These are phyloP conservation scores for Tretioscincus oriximinensis DNA, from an alignment of 2,113 vertebrate genomes.

Conservation along the genomic window DNA sequence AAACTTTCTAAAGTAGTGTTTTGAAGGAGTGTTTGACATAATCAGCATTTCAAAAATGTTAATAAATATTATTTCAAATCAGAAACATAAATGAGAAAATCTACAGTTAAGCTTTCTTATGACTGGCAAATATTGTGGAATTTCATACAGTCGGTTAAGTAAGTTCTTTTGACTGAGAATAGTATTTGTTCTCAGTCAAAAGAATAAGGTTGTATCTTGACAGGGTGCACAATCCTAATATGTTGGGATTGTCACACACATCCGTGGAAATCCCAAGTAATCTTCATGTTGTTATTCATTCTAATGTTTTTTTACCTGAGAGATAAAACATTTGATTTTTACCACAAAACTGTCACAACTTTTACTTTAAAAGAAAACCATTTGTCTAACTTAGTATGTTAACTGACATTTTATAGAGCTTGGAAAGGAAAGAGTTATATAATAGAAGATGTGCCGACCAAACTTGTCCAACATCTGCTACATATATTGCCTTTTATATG, in stretches of 20 bases:
- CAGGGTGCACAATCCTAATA: too few species aligned
- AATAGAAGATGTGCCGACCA: neutral
- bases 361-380: neutral
- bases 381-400: neutral
- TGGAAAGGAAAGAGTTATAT: neutral
- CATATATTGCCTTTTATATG: conserved; percentile 7
- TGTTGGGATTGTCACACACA: too few species aligned
- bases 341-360: neutral
- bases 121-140: neutral
- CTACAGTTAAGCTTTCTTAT: neutral
- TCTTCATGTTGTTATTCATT: neutral
- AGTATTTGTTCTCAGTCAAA: too few species aligned
- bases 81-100: neutral
- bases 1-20: neutral
- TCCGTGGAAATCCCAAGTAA: too few species aligned
- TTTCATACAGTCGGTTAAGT: neutral
- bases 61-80: neutral
- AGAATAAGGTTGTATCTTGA: neutral
- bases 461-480: neutral
- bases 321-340: neutral
- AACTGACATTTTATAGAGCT: neutral
- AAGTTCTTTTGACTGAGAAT: too few species aligned
- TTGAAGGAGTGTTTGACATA: neutral
- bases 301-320: neutral
- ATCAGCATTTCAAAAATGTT: neutral